Evolutionary conservation across 2,797 vertebrate species (phyloP).

Genomic region (Darevskia mixta): DNA sequence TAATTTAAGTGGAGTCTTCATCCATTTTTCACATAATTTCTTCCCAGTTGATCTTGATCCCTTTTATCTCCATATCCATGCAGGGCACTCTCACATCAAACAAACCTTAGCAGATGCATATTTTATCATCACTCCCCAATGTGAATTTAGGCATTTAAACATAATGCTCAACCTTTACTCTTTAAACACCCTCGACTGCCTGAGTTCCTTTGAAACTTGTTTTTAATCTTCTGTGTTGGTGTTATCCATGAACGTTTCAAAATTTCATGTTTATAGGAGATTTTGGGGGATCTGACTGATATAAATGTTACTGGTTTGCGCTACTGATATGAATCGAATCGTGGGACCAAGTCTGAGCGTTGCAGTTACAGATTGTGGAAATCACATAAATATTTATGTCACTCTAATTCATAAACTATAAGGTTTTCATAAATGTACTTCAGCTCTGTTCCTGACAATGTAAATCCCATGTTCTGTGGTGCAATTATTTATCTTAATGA

Average conservation of each 20-base stretch:
- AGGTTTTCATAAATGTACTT: not conserved
- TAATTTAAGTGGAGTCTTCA: conserved; percentile 45
- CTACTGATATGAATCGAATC: not conserved
- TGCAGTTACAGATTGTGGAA: not conserved
- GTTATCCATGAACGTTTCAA: not conserved
- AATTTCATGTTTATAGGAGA: not conserved
- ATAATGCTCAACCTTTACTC: not conserved
- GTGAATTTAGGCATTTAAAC: conserved; percentile 36
- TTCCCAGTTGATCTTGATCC: conserved; percentile 34
- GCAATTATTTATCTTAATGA: not conserved
- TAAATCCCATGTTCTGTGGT: not conserved
- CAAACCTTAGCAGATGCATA: conserved; percentile 33
- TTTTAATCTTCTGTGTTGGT: not conserved
- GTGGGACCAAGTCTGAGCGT: not conserved
- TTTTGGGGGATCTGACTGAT: not conserved
- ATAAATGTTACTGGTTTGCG: not conserved
- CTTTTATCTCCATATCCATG: conserved; percentile 45
- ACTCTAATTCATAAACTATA: not conserved
- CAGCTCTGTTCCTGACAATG: not conserved
- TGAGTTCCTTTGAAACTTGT: not conserved
- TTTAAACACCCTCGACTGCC: rapidly evolving
- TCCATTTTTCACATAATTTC: conserved; percentile 43
- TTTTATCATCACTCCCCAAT: conserved; percentile 29
- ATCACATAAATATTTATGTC: not conserved
- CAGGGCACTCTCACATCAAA: conserved; percentile 30